phyloP scores from a whole-genome alignment of 2,797 vertebrate species.

The Oceanodroma leucorhoa region DNA sequence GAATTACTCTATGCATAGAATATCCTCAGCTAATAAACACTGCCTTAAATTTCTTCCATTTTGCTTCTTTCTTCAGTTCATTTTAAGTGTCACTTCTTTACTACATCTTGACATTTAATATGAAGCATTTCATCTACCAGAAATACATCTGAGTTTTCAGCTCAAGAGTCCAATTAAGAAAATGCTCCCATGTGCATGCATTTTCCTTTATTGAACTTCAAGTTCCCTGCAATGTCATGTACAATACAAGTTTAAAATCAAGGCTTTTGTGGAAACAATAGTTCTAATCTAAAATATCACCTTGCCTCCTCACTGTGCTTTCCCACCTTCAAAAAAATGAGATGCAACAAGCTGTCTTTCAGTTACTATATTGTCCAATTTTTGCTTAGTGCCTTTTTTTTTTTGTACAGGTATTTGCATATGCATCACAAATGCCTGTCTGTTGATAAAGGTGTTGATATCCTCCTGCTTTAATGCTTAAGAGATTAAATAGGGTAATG shows the following conservation, averaged over 20 bases:
- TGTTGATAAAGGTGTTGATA: not conserved
- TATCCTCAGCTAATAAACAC: constrained; percentile 14
- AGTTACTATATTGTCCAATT: not conserved
- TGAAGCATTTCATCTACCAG: constrained; percentile 50
- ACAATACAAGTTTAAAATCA: not conserved
- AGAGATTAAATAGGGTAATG: not conserved
- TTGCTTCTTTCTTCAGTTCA: constrained; percentile 29
- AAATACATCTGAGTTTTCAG: constrained; percentile 29
- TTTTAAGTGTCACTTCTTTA: constrained; percentile 58
- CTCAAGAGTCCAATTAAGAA: constrained; percentile 56
- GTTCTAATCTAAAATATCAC: not conserved
- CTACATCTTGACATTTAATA: constrained; percentile 56
- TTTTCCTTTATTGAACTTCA: constrained; percentile 43
- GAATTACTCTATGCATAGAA: not conserved
- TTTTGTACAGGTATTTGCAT: not conserved
- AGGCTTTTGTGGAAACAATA: not conserved
- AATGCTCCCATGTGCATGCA: constrained; percentile 17
- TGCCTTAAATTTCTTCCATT: not conserved
- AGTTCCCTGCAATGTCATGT: not conserved
- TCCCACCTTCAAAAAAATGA: not conserved
- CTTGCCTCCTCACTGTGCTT: not conserved
- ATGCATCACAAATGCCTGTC: not conserved
- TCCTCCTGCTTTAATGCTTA: not conserved
- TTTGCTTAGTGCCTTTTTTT: not conserved
- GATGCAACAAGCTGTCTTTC: not conserved